Base-by-base conservation (phyloP, 2,888 invertebrate species). In the Nycteola revayana region DNA sequence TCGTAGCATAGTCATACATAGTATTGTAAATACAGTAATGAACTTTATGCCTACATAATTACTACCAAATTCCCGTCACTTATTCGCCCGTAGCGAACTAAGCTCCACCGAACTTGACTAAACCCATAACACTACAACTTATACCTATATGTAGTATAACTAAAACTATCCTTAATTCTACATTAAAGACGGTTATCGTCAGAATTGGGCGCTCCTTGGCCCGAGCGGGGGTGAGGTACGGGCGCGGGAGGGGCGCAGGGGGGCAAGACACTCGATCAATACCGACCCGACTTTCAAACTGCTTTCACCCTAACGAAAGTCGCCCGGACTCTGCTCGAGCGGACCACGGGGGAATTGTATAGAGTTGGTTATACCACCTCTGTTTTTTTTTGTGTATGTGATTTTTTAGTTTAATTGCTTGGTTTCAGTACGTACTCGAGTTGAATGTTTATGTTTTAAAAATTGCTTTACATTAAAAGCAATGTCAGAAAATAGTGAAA, bases 221-320 rank as follows among this genome's bases (percentile, higher is more conserved):
- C 53, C 29, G 10, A 43, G 52, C 55, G 53, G 57, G 50, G 56
- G 46, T 42, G 57, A 43, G 60, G 39, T 49, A 49, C 60, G 58
- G 59, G 60, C 58, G 64, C 61, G 58, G 59, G 53, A 42, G 55
- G 59, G 52, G 56, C 60, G 62, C 52, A 57, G 65, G 68, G 68
- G 61, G 72, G 79, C 66, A 87, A 87, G 86, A 85, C 85, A 86
- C 85, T 85, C 85, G 88, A 88, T 88, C 88, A 86, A 88, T 88
- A 88, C 87, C 77, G 80, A 78, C 84, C 84, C 86, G 87, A 88
- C 88, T 88, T 88, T 88, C 88, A 87, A 88, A 88, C 87, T 86
- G 88, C 85, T 88, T 88, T 88, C 86, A 82, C 86, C 88, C 87
- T 87, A 84, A 83, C 81, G 87, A 88, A 88, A 88, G 87, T 87